Percentiles rank a stretch among this genome's conserved stretches.
Conservation (phyloP, 2,797 vertebrate species). For the Poecilia gillii region DNA sequence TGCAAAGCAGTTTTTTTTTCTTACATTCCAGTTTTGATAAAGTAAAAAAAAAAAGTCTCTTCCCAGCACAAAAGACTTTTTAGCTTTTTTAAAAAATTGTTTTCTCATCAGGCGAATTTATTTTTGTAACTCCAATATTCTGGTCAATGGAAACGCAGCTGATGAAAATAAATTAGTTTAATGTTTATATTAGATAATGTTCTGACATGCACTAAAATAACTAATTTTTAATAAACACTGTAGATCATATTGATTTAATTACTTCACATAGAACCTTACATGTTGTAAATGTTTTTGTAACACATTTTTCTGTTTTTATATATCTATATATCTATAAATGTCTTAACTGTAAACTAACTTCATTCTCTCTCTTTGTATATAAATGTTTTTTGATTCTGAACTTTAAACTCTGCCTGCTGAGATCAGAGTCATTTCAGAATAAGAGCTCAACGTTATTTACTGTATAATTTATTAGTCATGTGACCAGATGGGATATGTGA, state of each 20-base stretch:
- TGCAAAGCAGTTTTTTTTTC: too few species aligned
- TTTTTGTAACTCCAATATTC: too few species aligned
- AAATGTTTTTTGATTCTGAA: not conserved
- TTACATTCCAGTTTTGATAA: too few species aligned
- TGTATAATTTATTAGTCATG: not conserved
- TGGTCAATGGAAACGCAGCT: too few species aligned
- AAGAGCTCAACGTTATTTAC: not conserved
- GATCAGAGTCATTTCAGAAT: not conserved
- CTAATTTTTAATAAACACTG: constrained; percentile 2
- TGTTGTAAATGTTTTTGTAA: not conserved
- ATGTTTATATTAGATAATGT: constrained; percentile 21
- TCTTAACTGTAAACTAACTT: not conserved
- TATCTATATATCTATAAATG: not conserved
- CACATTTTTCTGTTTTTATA: not conserved
- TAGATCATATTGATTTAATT: constrained; percentile 42
- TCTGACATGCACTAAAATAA: constrained; percentile 6
- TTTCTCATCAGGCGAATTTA: too few species aligned
- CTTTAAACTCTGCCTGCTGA: not conserved
- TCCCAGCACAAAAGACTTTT: too few species aligned
- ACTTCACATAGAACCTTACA: not conserved
- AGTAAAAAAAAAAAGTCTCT: too few species aligned
- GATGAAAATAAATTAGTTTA: constrained; percentile 2
- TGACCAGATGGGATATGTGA: not conserved
- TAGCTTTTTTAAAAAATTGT: too few species aligned
- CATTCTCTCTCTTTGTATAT: not conserved